Conservation (phyloP, 1,140 invertebrate genomes). For the Drosophila fuyamai region DNA sequence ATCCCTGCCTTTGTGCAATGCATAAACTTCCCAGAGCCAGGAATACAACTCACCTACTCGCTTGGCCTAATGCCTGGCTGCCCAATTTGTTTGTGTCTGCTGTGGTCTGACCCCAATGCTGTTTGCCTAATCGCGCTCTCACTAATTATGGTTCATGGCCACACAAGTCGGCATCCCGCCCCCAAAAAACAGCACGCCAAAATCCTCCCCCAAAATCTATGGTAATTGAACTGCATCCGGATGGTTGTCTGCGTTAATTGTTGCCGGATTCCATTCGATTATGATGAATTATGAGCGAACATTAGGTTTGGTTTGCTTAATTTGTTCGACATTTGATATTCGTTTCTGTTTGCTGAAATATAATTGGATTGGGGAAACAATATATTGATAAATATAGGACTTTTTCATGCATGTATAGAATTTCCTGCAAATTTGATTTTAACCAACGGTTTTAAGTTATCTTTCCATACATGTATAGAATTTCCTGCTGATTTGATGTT, state of each 20-base stretch:
- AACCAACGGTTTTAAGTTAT: too few relatives aligned
- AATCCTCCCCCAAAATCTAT: background rate
- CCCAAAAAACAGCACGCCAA: background rate
- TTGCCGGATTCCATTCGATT: slow-evolving; percentile 32
- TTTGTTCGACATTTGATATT: slow-evolving; percentile 28
- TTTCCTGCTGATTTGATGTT: too few relatives aligned
- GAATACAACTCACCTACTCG: slow-evolving; percentile 19
- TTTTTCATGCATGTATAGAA: too few relatives aligned
- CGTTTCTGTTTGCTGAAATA: background rate
- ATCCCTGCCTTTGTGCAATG: slow-evolving; percentile 56
- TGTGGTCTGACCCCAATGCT: slow-evolving; percentile 37
- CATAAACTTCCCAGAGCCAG: slow-evolving; percentile 17
- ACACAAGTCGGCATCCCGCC: background rate
- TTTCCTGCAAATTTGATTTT: too few relatives aligned
- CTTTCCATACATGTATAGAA: too few relatives aligned
- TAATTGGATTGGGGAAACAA: background rate
- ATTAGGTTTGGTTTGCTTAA: slow-evolving; percentile 21
- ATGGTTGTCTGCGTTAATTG: slow-evolving; percentile 34
- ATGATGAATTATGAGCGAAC: slow-evolving; percentile 27
- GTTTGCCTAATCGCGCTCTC: slow-evolving; percentile 52
- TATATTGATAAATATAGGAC: too few relatives aligned
- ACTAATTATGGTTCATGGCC: slow-evolving; percentile 68
- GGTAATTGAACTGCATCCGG: slow-evolving; percentile 51
- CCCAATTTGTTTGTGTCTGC: slow-evolving; percentile 48
- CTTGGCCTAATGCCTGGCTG: slow-evolving; percentile 51